These are phyloP conservation scores for Naso thynnoides DNA, from an alignment of 2,797 vertebrate genomes.

Conservation along the genomic window DNA sequence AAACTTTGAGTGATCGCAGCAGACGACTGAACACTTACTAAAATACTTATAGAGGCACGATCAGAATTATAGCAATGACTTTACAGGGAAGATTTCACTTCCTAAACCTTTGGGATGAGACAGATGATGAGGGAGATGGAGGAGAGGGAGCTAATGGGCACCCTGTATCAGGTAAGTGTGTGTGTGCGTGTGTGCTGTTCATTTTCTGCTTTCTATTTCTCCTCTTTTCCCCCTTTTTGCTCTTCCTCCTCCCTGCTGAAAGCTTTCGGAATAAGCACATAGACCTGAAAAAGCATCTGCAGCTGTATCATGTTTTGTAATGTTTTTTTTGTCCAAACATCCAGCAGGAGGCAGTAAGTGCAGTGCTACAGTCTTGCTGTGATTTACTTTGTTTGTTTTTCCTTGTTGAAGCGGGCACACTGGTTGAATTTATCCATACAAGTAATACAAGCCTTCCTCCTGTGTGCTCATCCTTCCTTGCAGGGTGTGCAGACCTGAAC, in stretches of 20 bases:
- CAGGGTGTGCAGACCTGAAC: constrained; percentile 94
- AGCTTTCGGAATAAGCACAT: not conserved
- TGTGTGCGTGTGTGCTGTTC: not conserved
- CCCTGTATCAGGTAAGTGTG: constrained; percentile 64
- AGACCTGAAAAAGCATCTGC: not conserved
- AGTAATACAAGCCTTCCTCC: not conserved
- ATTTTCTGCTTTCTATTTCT: not conserved
- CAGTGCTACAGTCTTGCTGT: not conserved
- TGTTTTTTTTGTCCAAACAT: not conserved
- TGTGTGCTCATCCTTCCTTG: constrained; percentile 34
- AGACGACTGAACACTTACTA: not conserved
- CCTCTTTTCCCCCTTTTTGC: not conserved
- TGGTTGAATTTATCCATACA: not conserved
- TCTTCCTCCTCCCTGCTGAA: not conserved
- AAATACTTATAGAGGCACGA: not conserved
- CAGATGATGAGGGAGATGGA: constrained; percentile 20
- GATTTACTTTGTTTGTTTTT: constrained; percentile 11
- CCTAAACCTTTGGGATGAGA: constrained; percentile 75
- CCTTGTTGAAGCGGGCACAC: not conserved
- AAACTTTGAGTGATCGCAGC: not conserved
- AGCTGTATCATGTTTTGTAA: not conserved
- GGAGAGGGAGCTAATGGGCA: constrained; percentile 26
- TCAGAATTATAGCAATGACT: constrained; percentile 52
- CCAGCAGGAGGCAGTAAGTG: constrained; percentile 57
- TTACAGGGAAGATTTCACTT: constrained; percentile 69